Percentiles rank a stretch among this genome's conserved stretches.
Conservation (phyloP, 1,140 invertebrate species). For the Ridgeia piscesae region DNA sequence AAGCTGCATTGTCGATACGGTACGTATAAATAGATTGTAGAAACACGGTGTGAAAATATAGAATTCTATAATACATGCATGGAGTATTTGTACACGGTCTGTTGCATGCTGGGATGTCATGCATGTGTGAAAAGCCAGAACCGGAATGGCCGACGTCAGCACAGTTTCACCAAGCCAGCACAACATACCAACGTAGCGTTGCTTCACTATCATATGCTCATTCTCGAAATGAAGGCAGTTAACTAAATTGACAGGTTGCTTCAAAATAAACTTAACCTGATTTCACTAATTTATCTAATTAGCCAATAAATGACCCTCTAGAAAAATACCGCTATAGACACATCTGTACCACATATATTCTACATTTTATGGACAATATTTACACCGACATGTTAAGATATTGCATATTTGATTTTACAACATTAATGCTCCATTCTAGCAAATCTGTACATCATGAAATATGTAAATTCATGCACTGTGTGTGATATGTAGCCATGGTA, state of each 20-base stretch:
- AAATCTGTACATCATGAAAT: not conserved
- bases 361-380: not conserved
- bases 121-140: no score
- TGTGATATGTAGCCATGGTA: not conserved
- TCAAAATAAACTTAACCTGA: not conserved
- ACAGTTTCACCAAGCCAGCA: not conserved
- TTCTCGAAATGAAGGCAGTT: not conserved
- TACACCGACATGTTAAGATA: not conserved
- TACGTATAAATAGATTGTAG: constrained; percentile 1
- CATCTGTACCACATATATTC: not conserved
- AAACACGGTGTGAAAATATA: constrained; percentile 1
- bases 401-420: constrained; percentile 6
- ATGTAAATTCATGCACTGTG: not conserved
- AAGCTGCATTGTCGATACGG: not conserved
- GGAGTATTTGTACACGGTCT: not conserved
- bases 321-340: not conserved
- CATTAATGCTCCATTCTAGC: not conserved
- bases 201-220: not conserved
- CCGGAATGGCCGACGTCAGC: no score
- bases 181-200: no score
- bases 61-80: not conserved
- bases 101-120: not conserved
- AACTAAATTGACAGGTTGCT: not conserved
- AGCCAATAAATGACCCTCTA: not conserved
- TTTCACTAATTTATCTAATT: not conserved